Conservation (phyloP, 2,888 invertebrate genomes). For the Andrena minutula region DNA sequence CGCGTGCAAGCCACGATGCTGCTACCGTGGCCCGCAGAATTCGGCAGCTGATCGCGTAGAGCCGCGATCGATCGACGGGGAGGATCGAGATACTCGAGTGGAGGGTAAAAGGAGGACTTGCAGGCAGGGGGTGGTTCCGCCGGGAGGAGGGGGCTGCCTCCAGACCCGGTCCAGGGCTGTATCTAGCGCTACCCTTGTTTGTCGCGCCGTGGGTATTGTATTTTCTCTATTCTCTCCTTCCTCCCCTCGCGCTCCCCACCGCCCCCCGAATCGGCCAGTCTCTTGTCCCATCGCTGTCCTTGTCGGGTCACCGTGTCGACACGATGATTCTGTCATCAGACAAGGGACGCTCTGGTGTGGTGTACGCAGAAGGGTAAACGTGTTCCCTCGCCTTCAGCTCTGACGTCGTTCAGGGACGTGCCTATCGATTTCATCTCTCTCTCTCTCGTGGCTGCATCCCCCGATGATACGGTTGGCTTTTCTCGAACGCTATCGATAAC, state of each 20-base stretch:
- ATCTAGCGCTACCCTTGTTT: constrained; percentile 75
- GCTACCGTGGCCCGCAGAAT: neutral
- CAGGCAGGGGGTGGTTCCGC: constrained; percentile 6
- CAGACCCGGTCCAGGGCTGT: constrained; percentile 74
- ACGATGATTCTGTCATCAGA: constrained; percentile 71
- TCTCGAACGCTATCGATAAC: neutral
- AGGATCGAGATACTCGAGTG: constrained; percentile 45
- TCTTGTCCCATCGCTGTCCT: constrained; percentile 44
- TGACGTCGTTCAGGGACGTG: constrained; percentile 75
- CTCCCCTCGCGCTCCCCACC: neutral
- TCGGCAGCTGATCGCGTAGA: constrained; percentile 40
- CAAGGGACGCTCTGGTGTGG: constrained; percentile 12
- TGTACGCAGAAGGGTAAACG: constrained; percentile 48
- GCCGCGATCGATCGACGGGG: constrained; percentile 54
- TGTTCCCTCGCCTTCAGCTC: constrained; percentile 60
- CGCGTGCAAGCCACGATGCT: constrained; percentile 40
- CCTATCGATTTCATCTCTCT: constrained; percentile 73
- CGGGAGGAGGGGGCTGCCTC: constrained; percentile 53
- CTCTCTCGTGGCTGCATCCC: constrained; percentile 63
- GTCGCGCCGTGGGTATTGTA: constrained; percentile 67
- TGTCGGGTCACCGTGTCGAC: constrained; percentile 70
- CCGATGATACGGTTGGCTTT: constrained; percentile 53
- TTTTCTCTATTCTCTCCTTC: constrained; percentile 43
- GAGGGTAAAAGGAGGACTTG: constrained; percentile 43
- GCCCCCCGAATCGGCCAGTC: neutral